Percentiles rank a stretch among this genome's conserved stretches.
These are phyloP conservation scores for Drosophila ambigua DNA, from an alignment of 1,140 invertebrate genomes.

Conservation along the genomic window DNA sequence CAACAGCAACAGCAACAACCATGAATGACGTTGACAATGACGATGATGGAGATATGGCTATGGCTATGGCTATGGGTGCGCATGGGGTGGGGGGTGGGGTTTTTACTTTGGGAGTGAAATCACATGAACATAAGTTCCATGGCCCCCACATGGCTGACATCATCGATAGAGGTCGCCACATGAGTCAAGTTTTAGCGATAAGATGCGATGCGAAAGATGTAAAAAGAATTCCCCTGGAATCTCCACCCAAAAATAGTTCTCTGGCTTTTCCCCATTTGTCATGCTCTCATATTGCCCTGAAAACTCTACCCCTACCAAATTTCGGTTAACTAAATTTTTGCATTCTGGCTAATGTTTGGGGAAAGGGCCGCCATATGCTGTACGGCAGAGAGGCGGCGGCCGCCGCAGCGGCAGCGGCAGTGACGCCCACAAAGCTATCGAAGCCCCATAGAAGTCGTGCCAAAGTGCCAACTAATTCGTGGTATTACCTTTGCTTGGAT, in stretches of 20 bases:
- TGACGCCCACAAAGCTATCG: background rate
- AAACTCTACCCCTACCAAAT: too few relatives aligned
- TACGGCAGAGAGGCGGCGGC: background rate
- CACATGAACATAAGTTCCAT: conserved; percentile 37
- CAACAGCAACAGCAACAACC: conserved; percentile 16
- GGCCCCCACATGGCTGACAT: conserved; percentile 31
- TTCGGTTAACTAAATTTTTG: background rate
- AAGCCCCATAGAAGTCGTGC: background rate
- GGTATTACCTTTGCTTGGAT: conserved; percentile 27
- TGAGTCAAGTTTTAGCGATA: too few relatives aligned
- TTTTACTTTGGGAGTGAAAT: conserved; percentile 30
- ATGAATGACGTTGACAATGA: conserved; percentile 64
- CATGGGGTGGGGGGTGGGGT: background rate
- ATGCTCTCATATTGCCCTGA: too few relatives aligned
- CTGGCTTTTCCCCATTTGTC: too few relatives aligned
- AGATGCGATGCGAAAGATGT: too few relatives aligned
- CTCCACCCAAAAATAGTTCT: too few relatives aligned
- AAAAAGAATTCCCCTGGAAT: too few relatives aligned
- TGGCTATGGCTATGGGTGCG: conserved; percentile 18
- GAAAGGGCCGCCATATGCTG: background rate
- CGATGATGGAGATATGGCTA: conserved; percentile 55
- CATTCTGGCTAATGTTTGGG: conserved; percentile 3
- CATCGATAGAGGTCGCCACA: conserved; percentile 38
- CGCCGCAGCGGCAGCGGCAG: background rate
- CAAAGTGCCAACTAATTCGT: conserved; percentile 32